These are phyloP conservation scores for Steinernema hermaphroditum DNA, from an alignment of 2,888 invertebrate species.

Conservation along the genomic window DNA sequence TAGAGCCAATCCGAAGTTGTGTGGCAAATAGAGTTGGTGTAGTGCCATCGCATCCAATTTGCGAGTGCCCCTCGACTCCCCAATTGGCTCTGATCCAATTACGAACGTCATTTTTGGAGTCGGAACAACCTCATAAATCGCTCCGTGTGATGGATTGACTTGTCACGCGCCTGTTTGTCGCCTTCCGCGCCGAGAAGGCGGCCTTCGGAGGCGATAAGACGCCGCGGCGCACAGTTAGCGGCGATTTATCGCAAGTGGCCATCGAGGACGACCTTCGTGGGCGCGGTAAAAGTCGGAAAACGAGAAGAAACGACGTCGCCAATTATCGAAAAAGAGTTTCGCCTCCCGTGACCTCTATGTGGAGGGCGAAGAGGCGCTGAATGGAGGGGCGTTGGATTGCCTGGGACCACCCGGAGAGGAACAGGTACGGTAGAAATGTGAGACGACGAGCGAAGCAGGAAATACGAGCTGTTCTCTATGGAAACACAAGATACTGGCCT, in stretches of 20 bases:
- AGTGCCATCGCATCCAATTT: constrained; percentile 31
- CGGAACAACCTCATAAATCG: constrained; percentile 28
- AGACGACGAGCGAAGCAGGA: no score
- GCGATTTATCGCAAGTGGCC: constrained; percentile 28
- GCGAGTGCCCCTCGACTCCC: not conserved
- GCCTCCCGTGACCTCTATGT: not conserved
- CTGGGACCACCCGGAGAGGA: not conserved
- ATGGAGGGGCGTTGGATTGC: not conserved
- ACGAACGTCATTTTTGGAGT: constrained; percentile 31
- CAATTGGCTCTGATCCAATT: constrained; percentile 31
- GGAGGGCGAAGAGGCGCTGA: not conserved
- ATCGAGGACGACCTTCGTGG: constrained; percentile 21
- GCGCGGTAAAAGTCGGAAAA: constrained; percentile 27
- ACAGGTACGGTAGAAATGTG: not conserved
- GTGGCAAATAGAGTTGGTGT: constrained; percentile 26
- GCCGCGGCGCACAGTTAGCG: constrained; percentile 6
- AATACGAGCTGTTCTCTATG: no score
- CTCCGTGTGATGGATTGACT: constrained; percentile 26
- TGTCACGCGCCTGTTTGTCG: constrained; percentile 22
- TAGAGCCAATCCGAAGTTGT: not conserved
- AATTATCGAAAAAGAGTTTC: constrained; percentile 24
- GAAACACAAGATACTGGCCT: no score
- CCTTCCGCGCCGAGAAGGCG: not conserved
- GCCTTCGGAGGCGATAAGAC: not conserved
- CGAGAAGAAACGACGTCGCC: constrained; percentile 18